A percentile compares a stretch with the other conserved stretches of the same genome.
phyloP scores from a whole-genome alignment of 2,888 invertebrate genomes.

The Acanthacorydalis orientalis region DNA sequence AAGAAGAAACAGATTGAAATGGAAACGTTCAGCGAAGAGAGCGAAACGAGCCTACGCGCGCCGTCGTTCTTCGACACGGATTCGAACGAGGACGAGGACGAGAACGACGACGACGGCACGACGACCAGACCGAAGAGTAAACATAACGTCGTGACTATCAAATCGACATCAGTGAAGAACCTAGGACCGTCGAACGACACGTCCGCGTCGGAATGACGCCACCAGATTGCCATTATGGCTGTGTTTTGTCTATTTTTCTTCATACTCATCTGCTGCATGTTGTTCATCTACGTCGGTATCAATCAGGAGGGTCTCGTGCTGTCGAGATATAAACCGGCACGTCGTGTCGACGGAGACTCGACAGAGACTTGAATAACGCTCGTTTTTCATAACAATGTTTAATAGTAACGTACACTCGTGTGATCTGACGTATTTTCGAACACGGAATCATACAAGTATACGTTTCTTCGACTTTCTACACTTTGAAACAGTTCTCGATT shows the following conservation, averaged over 20 bases:
- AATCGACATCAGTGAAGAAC: too few relatives aligned
- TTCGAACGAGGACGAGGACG: neutral
- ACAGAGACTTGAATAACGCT: too few relatives aligned
- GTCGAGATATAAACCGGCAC: constrained; percentile 14
- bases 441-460: too few relatives aligned
- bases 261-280: constrained; percentile 34
- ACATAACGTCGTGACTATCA: too few relatives aligned
- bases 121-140: too few relatives aligned
- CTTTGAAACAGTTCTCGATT: too few relatives aligned
- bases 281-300: constrained; percentile 38
- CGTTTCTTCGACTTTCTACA: too few relatives aligned
- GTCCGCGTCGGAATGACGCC: constrained; percentile 32
- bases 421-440: too few relatives aligned
- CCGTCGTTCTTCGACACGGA: neutral
- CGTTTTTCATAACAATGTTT: too few relatives aligned
- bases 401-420: too few relatives aligned
- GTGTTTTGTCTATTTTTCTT: constrained; percentile 35
- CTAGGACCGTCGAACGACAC: neutral
- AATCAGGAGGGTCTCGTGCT: constrained; percentile 33
- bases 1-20: constrained; percentile 6
- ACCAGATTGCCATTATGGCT: constrained; percentile 36
- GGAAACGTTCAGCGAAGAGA: constrained; percentile 10
- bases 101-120: neutral
- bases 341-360: too few relatives aligned
- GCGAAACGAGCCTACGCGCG: constrained; percentile 11